phyloP scores from a whole-genome alignment of 2,797 vertebrate genomes.

The Lophius americanus region DNA sequence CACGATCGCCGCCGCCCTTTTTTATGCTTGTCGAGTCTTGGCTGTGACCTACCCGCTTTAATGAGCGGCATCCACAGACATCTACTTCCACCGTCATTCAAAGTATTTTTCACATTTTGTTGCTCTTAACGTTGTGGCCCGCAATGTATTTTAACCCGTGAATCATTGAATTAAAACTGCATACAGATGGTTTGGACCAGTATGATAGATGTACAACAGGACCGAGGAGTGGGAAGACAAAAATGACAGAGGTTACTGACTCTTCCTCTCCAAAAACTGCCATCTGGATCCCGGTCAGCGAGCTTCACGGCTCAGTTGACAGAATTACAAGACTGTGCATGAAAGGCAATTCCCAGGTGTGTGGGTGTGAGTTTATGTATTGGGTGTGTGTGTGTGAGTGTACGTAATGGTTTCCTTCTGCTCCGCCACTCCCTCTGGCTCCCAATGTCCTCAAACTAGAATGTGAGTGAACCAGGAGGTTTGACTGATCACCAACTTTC shows the following conservation, averaged over 20 bases:
- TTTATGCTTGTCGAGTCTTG: slow-evolving; percentile 42
- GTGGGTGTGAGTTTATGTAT: slow-evolving; percentile 9
- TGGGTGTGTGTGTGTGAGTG: not conserved
- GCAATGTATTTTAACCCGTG: slow-evolving; percentile 17
- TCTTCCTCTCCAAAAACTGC: not conserved
- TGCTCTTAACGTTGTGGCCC: slow-evolving; percentile 47
- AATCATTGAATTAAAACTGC: slow-evolving; percentile 45
- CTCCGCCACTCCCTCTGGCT: slow-evolving; percentile 31
- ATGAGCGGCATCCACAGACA: slow-evolving; percentile 29
- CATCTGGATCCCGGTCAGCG: not conserved
- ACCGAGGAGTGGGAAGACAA: no score
- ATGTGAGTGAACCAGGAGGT: slow-evolving; percentile 1
- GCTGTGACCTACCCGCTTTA: not conserved
- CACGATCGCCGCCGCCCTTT: slow-evolving; percentile 7
- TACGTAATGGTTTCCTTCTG: slow-evolving; percentile 11
- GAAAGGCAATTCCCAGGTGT: slow-evolving; percentile 30
- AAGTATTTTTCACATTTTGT: slow-evolving; percentile 43
- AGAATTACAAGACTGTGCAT: slow-evolving; percentile 44
- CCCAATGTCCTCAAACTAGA: slow-evolving; percentile 16
- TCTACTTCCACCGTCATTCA: slow-evolving; percentile 46
- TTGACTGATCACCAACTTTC: not conserved
- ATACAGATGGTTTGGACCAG: slow-evolving; percentile 6
- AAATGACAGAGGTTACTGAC: not conserved
- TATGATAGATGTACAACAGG: not conserved
- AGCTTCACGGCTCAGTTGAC: slow-evolving; percentile 31